These are phyloP conservation scores for Rhineura floridana DNA, from an alignment of 2,113 vertebrate genomes.

Conservation along the genomic window DNA sequence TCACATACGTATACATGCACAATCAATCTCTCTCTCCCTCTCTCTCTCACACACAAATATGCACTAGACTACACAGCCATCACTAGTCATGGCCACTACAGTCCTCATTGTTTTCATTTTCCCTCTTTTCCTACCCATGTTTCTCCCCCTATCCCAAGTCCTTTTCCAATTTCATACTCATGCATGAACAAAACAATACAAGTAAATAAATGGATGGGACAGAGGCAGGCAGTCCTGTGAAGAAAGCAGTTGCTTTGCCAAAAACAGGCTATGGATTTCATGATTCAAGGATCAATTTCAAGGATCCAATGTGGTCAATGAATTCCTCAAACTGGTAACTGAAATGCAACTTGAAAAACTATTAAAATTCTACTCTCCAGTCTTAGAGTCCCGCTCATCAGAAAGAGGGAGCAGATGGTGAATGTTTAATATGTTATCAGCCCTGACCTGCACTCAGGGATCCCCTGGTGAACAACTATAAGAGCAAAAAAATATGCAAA, in stretches of 20 bases:
- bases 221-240: not conserved
- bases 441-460: not conserved
- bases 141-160: too few relatives aligned
- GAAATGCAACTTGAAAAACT: too few relatives aligned
- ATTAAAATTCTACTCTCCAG: not conserved
- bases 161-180: not conserved
- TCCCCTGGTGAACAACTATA: not conserved
- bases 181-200: not conserved
- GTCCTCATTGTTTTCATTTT: too few relatives aligned
- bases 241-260: not conserved
- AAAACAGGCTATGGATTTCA: not conserved
- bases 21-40: too few relatives aligned
- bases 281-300: not conserved
- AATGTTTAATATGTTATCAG: not conserved
- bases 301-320: not conserved
- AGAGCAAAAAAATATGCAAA: not conserved
- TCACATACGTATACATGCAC: too few relatives aligned
- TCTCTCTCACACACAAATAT: too few relatives aligned
- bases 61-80: too few relatives aligned
- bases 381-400: not conserved
- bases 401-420: not conserved
- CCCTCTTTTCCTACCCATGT: too few relatives aligned
- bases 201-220: not conserved
- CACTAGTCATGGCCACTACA: too few relatives aligned
- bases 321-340: not conserved